These are phyloP conservation scores for Nothocercus nigrocapillus DNA, from an alignment of 2,113 vertebrate genomes.

Conservation along the genomic window DNA sequence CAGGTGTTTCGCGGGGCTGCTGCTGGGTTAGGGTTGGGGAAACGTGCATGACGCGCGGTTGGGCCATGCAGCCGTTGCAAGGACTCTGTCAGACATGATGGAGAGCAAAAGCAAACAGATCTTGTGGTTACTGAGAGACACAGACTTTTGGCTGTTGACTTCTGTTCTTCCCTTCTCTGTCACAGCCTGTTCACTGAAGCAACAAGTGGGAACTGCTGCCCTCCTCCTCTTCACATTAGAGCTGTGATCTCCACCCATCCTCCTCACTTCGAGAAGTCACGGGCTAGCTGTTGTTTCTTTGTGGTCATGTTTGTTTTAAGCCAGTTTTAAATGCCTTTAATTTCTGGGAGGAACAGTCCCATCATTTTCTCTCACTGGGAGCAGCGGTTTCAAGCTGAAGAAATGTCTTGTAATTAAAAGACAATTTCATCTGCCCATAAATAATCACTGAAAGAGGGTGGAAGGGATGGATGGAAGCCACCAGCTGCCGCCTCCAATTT, in stretches of 20 bases:
- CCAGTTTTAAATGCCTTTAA: neutral
- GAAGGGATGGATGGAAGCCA: neutral
- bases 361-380: neutral
- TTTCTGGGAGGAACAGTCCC: neutral
- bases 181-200: neutral
- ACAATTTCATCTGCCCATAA: neutral
- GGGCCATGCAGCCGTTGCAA: neutral
- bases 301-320: neutral
- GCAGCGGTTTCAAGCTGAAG: slow-evolving; percentile 19
- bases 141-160: neutral
- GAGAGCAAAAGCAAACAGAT: neutral
- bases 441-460: neutral
- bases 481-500: neutral
- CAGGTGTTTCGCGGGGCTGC: accelerated
- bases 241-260: neutral
- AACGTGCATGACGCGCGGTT: neutral
- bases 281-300: neutral
- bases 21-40: neutral
- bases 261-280: neutral
- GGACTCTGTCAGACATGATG: neutral
- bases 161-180: neutral
- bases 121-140: neutral
- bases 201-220: accelerated
- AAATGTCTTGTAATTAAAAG: slow-evolving; percentile 14
- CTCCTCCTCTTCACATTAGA: neutral